A percentile compares a stretch with the other conserved stretches of the same genome.
phyloP scores from a whole-genome alignment of 2,113 vertebrate species.

The Pygoscelis adeliae region DNA sequence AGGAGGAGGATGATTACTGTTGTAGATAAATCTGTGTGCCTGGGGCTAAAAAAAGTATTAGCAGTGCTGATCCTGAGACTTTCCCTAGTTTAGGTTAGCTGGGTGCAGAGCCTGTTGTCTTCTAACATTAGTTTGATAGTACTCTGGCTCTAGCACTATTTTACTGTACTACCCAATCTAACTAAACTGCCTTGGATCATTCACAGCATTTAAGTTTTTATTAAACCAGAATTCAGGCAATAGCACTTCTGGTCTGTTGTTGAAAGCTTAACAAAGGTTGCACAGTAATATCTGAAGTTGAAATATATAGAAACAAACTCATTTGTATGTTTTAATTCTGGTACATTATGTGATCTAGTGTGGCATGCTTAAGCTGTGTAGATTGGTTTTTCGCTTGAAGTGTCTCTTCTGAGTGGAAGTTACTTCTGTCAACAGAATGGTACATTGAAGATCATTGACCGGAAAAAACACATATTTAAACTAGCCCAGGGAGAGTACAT shows the following conservation, averaged over 20 bases:
- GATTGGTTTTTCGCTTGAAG: neutral
- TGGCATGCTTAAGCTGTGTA: neutral
- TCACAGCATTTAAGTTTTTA: neutral
- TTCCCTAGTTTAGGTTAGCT: neutral
- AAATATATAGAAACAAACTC: neutral
- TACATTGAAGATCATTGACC: constrained; percentile 92
- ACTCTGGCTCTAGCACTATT: neutral
- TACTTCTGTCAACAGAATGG: constrained; percentile 84
- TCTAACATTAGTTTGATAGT: neutral
- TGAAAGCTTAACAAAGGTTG: neutral
- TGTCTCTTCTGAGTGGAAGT: neutral
- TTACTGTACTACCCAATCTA: neutral
- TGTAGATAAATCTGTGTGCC: neutral
- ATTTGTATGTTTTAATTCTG: neutral
- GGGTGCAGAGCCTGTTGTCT: neutral
- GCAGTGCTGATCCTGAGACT: neutral
- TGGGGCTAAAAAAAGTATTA: neutral
- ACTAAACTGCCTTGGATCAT: neutral
- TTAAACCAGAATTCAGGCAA: neutral
- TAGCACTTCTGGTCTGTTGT: neutral
- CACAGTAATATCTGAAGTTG: neutral
- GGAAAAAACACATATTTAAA: constrained; percentile 98
- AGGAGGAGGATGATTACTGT: neutral
- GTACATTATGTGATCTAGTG: too few relatives aligned
- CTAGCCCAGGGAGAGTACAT: constrained; percentile 98